These are phyloP conservation scores for Archivesica marissinica DNA, from an alignment of 1,140 invertebrate species.

Conservation along the genomic window DNA sequence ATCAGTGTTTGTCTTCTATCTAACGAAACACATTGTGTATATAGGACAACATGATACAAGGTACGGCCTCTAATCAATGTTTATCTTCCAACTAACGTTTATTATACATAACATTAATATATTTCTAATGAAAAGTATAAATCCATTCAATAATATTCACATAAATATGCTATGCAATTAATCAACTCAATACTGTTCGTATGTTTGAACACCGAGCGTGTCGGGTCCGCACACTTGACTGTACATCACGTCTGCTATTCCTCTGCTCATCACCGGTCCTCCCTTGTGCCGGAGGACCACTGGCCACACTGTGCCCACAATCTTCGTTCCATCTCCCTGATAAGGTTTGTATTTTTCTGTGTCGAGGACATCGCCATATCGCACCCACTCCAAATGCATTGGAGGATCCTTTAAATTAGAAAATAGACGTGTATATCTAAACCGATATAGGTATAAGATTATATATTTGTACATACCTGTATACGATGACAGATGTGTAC, in stretches of 20 bases:
- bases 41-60: no score
- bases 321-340: background rate
- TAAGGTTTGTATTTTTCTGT: conserved; percentile 38
- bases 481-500: no score
- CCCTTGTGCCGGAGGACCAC: conserved; percentile 35
- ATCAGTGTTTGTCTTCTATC: no score
- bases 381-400: conserved; percentile 53
- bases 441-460: no score
- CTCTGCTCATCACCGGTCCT: conserved; percentile 53
- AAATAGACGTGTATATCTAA: no score
- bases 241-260: conserved; percentile 37
- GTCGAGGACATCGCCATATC: conserved; percentile 46
- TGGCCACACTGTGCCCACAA: conserved; percentile 47
- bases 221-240: conserved; percentile 4
- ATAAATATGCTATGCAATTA: background rate
- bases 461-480: no score
- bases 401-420: conserved; percentile 39
- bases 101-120: no score
- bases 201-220: background rate
- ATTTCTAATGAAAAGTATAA: background rate
- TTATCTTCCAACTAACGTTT: no score
- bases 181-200: background rate
- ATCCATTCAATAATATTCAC: background rate
- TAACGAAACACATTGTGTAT: no score
- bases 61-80: no score